Conservation (phyloP, 2,113 vertebrate species). For the Myotis yumanensis region DNA sequence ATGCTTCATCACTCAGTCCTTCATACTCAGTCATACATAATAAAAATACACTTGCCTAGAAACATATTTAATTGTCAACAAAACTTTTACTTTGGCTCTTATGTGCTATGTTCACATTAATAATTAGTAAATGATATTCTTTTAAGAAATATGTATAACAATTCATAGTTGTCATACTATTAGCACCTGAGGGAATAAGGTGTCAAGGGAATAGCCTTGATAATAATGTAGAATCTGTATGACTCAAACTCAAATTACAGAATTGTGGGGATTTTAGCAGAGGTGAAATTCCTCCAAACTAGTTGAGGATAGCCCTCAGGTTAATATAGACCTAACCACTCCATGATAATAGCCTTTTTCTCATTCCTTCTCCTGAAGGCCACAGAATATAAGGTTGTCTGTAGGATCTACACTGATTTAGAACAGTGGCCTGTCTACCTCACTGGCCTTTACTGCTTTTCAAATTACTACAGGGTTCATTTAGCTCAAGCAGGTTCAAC, state of each 20-base stretch:
- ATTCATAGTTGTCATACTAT: not conserved
- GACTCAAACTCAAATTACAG: not conserved
- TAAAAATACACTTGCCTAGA: not conserved
- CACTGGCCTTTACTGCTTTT: not conserved
- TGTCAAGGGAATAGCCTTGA: not conserved
- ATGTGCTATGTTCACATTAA: not conserved
- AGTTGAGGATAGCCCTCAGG: not conserved
- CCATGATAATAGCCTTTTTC: not conserved
- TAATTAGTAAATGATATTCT: not conserved
- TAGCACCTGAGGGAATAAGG: not conserved
- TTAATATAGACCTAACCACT: not conserved
- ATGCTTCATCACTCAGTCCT: not conserved
- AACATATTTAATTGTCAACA: not conserved
- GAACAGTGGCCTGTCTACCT: too few relatives aligned
- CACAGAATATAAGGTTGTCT: not conserved
- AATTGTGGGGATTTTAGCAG: not conserved
- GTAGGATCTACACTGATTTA: not conserved
- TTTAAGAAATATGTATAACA: not conserved
- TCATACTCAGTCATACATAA: not conserved
- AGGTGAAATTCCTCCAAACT: not conserved
- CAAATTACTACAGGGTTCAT: not conserved
- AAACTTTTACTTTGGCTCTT: not conserved
- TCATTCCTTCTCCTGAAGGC: not conserved
- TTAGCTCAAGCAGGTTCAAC: not conserved
- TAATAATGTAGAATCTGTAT: not conserved